Percentiles rank a stretch among this genome's conserved stretches.
phyloP scores from a whole-genome alignment of 2,113 vertebrate species.

The Heterochromis multidens region DNA sequence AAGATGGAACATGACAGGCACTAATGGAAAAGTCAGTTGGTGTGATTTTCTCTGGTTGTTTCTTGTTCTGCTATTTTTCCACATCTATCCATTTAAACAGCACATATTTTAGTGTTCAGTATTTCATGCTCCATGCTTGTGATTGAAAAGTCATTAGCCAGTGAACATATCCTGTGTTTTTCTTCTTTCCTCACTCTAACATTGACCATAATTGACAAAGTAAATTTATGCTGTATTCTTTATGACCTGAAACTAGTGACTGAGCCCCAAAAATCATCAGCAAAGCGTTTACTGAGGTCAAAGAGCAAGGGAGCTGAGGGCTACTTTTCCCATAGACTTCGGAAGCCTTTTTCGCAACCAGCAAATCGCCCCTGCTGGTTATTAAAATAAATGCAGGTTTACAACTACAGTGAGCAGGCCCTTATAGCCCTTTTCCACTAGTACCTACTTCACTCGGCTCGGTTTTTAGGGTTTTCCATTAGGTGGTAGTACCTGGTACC shows the following conservation, averaged over 20 bases:
- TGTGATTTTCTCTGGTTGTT: background rate
- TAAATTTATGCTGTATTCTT: accelerated
- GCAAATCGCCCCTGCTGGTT: background rate
- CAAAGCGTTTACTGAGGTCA: too few species aligned
- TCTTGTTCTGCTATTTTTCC: background rate
- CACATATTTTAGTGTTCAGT: accelerated
- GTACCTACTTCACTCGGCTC: too few species aligned
- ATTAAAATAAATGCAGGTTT: background rate
- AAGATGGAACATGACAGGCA: background rate
- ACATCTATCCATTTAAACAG: background rate
- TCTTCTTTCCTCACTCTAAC: background rate
- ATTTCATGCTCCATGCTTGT: background rate
- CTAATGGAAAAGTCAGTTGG: slow-evolving; percentile 3
- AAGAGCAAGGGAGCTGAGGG: too few species aligned
- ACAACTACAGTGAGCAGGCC: background rate
- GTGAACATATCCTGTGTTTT: background rate
- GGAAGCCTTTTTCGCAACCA: background rate
- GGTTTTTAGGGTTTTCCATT: too few species aligned
- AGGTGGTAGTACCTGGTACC: too few species aligned
- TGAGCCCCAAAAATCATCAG: background rate
- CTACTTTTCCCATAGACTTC: background rate
- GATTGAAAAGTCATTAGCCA: background rate
- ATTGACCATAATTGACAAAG: background rate
- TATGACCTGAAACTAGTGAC: background rate
- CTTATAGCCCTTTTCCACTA: too few species aligned